A percentile compares a stretch with the other conserved stretches of the same genome.
phyloP scores from a whole-genome alignment of 2,113 vertebrate species.

The Prunella fulvescens region DNA sequence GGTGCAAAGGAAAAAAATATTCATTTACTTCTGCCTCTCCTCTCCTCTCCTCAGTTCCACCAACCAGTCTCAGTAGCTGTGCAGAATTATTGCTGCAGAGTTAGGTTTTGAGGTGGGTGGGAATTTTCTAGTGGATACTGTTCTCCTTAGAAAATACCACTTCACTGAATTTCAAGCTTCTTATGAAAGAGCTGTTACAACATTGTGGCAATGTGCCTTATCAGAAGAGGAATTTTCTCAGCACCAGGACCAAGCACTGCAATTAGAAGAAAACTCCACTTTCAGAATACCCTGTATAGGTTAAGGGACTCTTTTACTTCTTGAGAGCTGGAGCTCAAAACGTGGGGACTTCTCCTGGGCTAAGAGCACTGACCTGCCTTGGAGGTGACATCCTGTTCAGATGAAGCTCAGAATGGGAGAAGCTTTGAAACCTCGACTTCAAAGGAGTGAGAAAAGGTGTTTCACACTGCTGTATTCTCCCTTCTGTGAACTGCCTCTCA shows the following conservation, averaged over 20 bases:
- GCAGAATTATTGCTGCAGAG: neutral
- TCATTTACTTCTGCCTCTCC: neutral
- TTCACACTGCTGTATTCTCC: neutral
- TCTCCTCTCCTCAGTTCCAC: neutral
- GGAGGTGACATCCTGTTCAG: neutral
- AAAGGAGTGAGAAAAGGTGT: neutral
- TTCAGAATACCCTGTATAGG: neutral
- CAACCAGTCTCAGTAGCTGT: neutral
- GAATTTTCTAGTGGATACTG: neutral
- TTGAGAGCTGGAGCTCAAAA: neutral
- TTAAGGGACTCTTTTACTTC: neutral
- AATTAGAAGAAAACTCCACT: neutral
- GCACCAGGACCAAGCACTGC: neutral
- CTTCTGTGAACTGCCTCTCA: neutral
- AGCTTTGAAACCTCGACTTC: neutral
- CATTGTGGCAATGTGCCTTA: neutral
- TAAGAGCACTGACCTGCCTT: neutral
- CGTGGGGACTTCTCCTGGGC: neutral
- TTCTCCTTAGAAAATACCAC: neutral
- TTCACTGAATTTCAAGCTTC: neutral
- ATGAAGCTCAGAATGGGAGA: neutral
- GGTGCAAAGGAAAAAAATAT: neutral
- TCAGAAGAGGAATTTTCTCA: neutral
- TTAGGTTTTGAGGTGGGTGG: neutral
- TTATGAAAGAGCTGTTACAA: neutral